Base-by-base conservation (phyloP, 2,888 invertebrate species). In the Elegia similella region DNA sequence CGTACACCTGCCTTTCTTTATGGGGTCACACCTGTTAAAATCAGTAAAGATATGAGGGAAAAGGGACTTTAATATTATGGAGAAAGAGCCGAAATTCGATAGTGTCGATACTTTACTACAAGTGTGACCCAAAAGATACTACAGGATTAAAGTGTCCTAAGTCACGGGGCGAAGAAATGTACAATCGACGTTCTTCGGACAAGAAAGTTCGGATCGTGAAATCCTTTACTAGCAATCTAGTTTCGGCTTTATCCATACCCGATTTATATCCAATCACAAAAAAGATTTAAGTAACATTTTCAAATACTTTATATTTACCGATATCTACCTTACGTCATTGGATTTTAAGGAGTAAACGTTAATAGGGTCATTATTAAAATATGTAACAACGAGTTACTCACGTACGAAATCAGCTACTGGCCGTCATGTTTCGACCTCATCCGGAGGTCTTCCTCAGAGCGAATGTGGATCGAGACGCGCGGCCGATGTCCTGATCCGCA, bases 1-100 rank as follows among this genome's bases (percentile, higher is more conserved):
- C 72, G 69, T 69, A 80, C 87, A 87, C 86, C 84, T 86, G 83
- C 70, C 81, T 73, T 80, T 76, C 82, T 83, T 80, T 78, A 78
- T 73, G 73, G 73, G 75, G 74, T 78, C 79, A 75, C 81, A 80
- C 78, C 76, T 80, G 81, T 73, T 78, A 76, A 69, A 70, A 72
- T 69, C 65, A 64, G 61, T 66, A 66, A 64, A 70, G 67, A 67
- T 65, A 63, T 61, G 59, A 59, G 64, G 62, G 56, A 65, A 69
- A 62, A 60, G 54, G 52, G 34, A 55, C 56, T 59, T 61, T 62
- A 59, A 34, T 32, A 29, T 38, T 16, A 38, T 42, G 7, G 34
- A 10, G 8, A 43, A 32, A 61, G 52, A 56, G 59, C 30, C 54
- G 55, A 59, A 16, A 54, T 54, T 62, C 42, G 56, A 54, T 52